These are phyloP conservation scores for Pristionchus fissidentatus DNA, from an alignment of 2,888 invertebrate genomes.

Conservation along the genomic window DNA sequence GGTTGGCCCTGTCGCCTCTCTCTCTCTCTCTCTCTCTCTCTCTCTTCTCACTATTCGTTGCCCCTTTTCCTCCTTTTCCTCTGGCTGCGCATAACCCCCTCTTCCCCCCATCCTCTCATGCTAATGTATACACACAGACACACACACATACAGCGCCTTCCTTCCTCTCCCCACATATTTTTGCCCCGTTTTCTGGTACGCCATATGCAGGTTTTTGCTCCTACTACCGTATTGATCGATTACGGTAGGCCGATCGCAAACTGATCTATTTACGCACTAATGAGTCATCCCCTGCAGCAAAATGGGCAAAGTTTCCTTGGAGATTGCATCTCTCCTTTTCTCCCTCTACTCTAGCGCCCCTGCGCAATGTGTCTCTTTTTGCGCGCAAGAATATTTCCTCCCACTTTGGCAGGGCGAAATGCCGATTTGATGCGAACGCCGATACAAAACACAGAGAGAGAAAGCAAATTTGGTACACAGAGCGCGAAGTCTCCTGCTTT, in stretches of 20 bases:
- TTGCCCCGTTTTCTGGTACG: not conserved
- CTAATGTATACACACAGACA: slow-evolving; percentile 36
- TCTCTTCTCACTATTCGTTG: not conserved
- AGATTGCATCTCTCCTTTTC: not conserved
- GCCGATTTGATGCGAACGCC: no score
- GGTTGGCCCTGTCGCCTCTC: not conserved
- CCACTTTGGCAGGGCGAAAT: no score
- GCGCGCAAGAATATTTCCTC: not conserved
- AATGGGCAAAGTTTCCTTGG: not conserved
- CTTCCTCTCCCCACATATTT: not conserved
- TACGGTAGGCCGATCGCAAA: no score
- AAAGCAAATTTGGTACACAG: no score
- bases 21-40: not conserved
- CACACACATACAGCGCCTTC: not conserved
- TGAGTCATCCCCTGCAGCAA: no score
- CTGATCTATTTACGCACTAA: no score
- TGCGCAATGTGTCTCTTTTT: no score
- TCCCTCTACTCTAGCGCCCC: not conserved
- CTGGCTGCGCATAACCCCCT: not conserved
- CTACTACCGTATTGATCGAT: not conserved
- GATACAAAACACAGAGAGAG: no score
- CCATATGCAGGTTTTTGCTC: not conserved
- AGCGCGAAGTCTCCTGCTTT: no score
- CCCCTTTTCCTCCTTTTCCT: not conserved
- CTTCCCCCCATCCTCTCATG: slow-evolving; percentile 16